These are phyloP conservation scores for Leuctra nigra DNA, from an alignment of 2,888 invertebrate species.

Conservation along the genomic window DNA sequence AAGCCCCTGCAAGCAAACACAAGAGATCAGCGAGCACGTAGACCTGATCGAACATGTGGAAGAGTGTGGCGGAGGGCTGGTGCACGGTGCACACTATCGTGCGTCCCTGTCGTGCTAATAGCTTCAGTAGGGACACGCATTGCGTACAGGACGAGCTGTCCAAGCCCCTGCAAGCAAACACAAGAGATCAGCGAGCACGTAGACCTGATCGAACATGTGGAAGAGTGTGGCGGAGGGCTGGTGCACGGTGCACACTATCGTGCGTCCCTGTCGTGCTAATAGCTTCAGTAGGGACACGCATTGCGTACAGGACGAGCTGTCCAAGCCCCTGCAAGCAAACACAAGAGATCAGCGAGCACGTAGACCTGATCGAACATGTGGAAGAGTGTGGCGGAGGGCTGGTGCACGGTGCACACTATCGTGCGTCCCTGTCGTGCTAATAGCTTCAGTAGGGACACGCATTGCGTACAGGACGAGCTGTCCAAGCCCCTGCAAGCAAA, in stretches of 20 bases:
- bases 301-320: slow-evolving; percentile 78
- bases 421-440: slow-evolving; percentile 78
- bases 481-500: slow-evolving; percentile 62
- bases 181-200: slow-evolving; percentile 79
- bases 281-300: slow-evolving; percentile 73
- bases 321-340: slow-evolving; percentile 58
- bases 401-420: slow-evolving; percentile 90
- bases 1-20: slow-evolving; percentile 54
- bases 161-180: slow-evolving; percentile 53
- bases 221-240: slow-evolving; percentile 88
- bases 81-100: slow-evolving; percentile 93
- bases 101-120: slow-evolving; percentile 70
- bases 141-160: slow-evolving; percentile 83
- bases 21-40: slow-evolving; percentile 83
- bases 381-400: slow-evolving; percentile 85
- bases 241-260: slow-evolving; percentile 90
- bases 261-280: slow-evolving; percentile 73
- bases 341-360: slow-evolving; percentile 75
- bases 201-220: slow-evolving; percentile 80
- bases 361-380: slow-evolving; percentile 84
- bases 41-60: slow-evolving; percentile 79
- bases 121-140: slow-evolving; percentile 71
- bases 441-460: slow-evolving; percentile 68
- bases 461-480: slow-evolving; percentile 77
- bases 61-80: slow-evolving; percentile 85